These are phyloP conservation scores for Lithobates sylvaticus DNA, from an alignment of 2,797 vertebrate genomes.

Conservation along the genomic window DNA sequence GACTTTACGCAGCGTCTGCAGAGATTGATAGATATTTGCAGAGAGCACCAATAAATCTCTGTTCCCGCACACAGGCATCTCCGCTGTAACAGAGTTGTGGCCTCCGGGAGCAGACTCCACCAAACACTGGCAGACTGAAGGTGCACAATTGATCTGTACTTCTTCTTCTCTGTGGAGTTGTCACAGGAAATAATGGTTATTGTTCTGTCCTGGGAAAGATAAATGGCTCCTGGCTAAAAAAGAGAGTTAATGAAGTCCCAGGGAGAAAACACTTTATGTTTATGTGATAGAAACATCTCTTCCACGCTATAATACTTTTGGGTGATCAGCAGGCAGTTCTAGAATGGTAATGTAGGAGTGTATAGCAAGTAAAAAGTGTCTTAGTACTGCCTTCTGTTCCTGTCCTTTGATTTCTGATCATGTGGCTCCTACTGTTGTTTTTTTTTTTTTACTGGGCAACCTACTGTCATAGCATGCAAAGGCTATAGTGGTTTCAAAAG, in stretches of 20 bases:
- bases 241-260: conserved; percentile 50
- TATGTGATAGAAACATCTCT: conserved; percentile 32
- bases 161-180: conserved; percentile 36
- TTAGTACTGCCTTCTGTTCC: neutral
- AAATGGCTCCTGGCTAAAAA: conserved; percentile 40
- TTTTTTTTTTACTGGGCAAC: too few relatives aligned
- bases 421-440: too few relatives aligned
- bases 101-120: conserved; percentile 28
- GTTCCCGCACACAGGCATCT: neutral
- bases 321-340: neutral
- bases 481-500: too few relatives aligned
- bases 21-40: conserved; percentile 33
- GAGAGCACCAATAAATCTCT: conserved; percentile 1
- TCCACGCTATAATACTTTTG: neutral
- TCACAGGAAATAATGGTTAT: conserved; percentile 51
- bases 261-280: conserved; percentile 40
- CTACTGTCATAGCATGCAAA: too few relatives aligned
- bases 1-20: neutral
- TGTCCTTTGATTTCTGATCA: too few relatives aligned
- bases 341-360: neutral
- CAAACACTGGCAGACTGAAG: conserved; percentile 20
- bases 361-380: neutral
- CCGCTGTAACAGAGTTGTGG: neutral
- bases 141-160: conserved; percentile 40
- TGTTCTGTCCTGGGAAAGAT: conserved; percentile 50